These are phyloP conservation scores for Schlechtendalia chinensis DNA, from an alignment of 1,140 invertebrate genomes.

Conservation along the genomic window DNA sequence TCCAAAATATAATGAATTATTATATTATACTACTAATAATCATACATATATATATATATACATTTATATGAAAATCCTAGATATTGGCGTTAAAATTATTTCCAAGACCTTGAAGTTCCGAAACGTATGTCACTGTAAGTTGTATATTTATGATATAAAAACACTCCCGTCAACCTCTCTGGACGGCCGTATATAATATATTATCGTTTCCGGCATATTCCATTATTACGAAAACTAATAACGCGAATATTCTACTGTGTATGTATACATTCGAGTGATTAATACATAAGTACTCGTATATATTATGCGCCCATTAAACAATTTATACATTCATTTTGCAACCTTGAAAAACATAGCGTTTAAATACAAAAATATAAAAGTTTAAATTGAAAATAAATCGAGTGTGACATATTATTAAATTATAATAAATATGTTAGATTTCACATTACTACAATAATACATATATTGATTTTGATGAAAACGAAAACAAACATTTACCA, in stretches of 20 bases:
- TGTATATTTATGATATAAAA: background rate
- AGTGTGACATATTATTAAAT: no score
- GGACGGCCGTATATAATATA: background rate
- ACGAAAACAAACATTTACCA: no score
- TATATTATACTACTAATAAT: no score
- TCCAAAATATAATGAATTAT: no score
- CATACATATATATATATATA: no score
- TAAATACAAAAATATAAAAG: no score
- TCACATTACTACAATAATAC: no score
- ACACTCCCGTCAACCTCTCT: background rate
- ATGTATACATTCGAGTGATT: background rate
- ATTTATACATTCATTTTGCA: background rate
- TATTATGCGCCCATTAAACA: background rate
- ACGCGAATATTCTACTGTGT: background rate
- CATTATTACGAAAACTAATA: background rate
- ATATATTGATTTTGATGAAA: no score
- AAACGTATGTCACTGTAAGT: background rate
- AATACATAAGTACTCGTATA: background rate
- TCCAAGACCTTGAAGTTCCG: slow-evolving; percentile 1
- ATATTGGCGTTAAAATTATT: background rate
- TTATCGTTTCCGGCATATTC: background rate
- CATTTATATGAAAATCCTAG: no score
- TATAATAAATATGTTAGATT: no score
- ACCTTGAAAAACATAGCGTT: background rate
- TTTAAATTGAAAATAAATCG: no score